Evolutionary conservation across 2,797 vertebrate genomes (phyloP).

Genomic region (Rhinoraja longicauda): DNA sequence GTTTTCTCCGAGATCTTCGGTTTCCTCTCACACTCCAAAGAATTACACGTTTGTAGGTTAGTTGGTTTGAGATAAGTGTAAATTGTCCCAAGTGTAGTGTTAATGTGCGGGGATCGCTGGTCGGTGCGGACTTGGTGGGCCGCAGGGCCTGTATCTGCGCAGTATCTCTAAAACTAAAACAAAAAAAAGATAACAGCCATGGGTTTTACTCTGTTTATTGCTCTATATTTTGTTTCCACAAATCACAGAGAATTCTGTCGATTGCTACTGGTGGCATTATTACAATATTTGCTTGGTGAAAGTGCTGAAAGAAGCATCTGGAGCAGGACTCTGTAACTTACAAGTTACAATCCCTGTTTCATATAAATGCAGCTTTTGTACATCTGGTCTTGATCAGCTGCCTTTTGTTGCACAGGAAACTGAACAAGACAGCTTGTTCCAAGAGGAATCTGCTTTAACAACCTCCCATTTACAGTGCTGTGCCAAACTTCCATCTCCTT

Average conservation of each 20-base stretch:
- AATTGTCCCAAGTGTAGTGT: too few species aligned
- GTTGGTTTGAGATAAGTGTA: too few species aligned
- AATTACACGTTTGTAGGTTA: too few species aligned
- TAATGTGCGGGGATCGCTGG: too few species aligned
- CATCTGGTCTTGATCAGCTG: conserved; percentile 23
- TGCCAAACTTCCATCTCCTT: neutral
- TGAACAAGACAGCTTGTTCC: conserved; percentile 15
- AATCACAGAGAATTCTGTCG: neutral
- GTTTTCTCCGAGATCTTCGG: too few species aligned
- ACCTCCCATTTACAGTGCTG: neutral
- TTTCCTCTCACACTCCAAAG: too few species aligned
- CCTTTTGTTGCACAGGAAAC: conserved; percentile 10
- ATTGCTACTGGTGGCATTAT: neutral
- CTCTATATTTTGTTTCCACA: neutral
- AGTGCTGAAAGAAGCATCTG: neutral
- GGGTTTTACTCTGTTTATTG: neutral
- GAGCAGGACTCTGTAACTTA: neutral
- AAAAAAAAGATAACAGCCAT: too few species aligned
- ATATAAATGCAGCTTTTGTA: neutral
- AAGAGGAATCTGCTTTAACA: neutral
- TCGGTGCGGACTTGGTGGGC: too few species aligned
- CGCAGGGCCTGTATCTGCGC: too few species aligned
- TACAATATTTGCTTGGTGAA: neutral
- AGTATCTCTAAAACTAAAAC: too few species aligned
- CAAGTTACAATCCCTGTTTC: neutral